Conservation (phyloP, 2,797 vertebrate species). For the Sebastes cheni region DNA sequence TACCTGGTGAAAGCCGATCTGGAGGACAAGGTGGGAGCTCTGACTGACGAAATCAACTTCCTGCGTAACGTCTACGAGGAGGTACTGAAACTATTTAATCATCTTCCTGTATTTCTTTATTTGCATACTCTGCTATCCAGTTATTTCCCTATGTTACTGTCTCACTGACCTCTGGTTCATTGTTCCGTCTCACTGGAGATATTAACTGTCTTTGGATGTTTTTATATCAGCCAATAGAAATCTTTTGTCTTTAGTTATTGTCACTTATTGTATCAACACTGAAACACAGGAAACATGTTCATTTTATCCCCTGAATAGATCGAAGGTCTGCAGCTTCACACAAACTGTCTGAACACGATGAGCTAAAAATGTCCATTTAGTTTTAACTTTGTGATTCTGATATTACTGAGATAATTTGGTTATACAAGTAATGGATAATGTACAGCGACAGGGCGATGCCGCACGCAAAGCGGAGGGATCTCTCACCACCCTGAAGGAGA, state of each 20-base stretch:
- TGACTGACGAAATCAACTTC: slow-evolving; percentile 91
- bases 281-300: not conserved
- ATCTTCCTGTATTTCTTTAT: not conserved
- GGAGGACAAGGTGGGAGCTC: slow-evolving; percentile 88
- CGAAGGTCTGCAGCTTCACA: not conserved
- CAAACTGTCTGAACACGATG: not conserved
- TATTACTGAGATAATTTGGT: no score
- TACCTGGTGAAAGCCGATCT: slow-evolving; percentile 92
- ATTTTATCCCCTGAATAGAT: not conserved
- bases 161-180: not conserved
- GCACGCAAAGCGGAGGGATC: no score
- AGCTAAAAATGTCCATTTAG: no score
- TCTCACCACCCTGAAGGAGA: no score
- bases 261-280: not conserved
- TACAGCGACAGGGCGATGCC: no score
- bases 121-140: not conserved
- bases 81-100: slow-evolving; percentile 62
- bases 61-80: slow-evolving; percentile 89
- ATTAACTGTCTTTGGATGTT: not conserved
- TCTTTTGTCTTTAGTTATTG: not conserved
- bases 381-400: no score
- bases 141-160: not conserved
- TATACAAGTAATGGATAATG: no score
- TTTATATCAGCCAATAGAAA: not conserved
- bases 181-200: not conserved